These are phyloP conservation scores for Crax fasciolata DNA, from an alignment of 2,797 vertebrate genomes.

Conservation along the genomic window DNA sequence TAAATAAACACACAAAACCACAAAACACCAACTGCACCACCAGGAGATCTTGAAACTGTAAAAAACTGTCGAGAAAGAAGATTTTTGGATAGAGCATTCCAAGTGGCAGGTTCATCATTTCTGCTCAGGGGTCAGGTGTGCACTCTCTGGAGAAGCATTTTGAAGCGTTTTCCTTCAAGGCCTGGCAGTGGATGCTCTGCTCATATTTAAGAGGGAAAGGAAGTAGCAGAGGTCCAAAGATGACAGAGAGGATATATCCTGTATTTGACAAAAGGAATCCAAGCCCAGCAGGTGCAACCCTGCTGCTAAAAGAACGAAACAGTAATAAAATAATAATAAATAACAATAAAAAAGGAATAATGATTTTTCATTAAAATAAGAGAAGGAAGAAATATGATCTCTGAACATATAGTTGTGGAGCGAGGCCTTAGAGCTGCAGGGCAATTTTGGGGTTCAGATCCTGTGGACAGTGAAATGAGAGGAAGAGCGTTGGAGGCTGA, in stretches of 20 bases:
- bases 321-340: not conserved
- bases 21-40: not conserved
- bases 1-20: not conserved
- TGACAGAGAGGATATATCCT: not conserved
- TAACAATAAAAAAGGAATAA: not conserved
- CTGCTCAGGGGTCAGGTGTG: constrained; percentile 16
- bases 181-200: constrained; percentile 26
- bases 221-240: not conserved
- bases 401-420: rapidly evolving
- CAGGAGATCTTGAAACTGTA: constrained; percentile 34
- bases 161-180: constrained; percentile 29
- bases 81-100: constrained; percentile 29
- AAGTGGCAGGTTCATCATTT: constrained; percentile 43
- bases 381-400: not conserved
- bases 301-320: not conserved
- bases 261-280: not conserved
- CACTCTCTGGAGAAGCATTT: constrained; percentile 33
- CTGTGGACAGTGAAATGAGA: not conserved
- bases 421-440: not conserved
- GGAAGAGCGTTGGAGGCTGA: not conserved
- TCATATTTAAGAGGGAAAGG: constrained; percentile 14
- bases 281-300: not conserved
- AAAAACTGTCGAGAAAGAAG: not conserved
- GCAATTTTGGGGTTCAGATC: not conserved
- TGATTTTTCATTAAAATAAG: not conserved